A percentile compares a stretch with the other conserved stretches of the same genome.
phyloP scores from a whole-genome alignment of 2,797 vertebrate genomes.

The Trematomus bernacchii region DNA sequence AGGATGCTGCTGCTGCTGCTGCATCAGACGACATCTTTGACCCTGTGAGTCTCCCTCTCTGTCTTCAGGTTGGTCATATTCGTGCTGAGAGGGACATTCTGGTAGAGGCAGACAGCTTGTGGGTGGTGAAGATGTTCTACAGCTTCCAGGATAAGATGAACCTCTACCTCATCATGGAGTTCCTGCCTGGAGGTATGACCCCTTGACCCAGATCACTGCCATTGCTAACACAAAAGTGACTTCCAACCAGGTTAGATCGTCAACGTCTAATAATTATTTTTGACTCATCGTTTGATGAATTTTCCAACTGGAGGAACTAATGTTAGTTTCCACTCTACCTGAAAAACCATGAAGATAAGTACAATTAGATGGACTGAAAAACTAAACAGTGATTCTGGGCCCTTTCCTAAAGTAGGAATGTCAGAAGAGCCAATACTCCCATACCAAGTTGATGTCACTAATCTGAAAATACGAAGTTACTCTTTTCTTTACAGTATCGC shows the following conservation, averaged over 20 bases:
- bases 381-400: background rate
- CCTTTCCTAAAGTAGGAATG: background rate
- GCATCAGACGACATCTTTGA: background rate
- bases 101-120: conserved; percentile 97
- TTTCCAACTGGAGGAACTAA: background rate
- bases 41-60: background rate
- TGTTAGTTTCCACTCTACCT: background rate
- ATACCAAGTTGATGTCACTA: no score
- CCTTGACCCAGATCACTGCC: background rate
- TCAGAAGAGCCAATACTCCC: no score
- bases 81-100: conserved; percentile 97
- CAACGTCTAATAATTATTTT: no score
- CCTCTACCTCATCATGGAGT: conserved; percentile 99
- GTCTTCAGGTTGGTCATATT: conserved; percentile 94
- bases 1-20: background rate
- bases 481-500: no score
- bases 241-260: no score
- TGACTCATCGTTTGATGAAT: background rate
- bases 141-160: conserved; percentile 99
- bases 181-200: conserved; percentile 94
- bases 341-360: no score
- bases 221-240: no score
- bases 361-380: background rate
- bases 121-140: conserved; percentile 99
- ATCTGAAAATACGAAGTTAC: no score